Conservation (phyloP, 2,113 vertebrate species). For the Oenanthe oenanthe region DNA sequence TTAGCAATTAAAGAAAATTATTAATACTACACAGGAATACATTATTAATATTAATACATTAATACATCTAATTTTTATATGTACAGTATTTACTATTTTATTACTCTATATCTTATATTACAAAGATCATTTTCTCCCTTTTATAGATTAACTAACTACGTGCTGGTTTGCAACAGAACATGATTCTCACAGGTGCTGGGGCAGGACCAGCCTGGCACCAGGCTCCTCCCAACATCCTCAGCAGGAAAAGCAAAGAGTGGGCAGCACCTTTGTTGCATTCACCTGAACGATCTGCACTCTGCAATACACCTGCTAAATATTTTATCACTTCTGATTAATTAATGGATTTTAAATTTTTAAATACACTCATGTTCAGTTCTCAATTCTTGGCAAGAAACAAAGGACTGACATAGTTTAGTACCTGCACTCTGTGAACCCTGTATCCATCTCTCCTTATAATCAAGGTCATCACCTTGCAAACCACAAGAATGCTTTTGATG, state of each 20-base stretch:
- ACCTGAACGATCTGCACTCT: not conserved
- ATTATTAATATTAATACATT: not conserved
- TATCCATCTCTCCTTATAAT: not conserved
- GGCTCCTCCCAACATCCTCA: rapidly evolving
- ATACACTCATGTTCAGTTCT: not conserved
- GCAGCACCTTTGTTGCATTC: not conserved
- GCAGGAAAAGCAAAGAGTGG: not conserved
- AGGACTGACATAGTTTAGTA: not conserved
- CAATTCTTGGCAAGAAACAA: not conserved
- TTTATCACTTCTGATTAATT: constrained; percentile 38
- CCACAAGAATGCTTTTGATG: not conserved
- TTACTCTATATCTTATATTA: not conserved
- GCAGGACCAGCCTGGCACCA: not conserved
- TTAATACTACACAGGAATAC: not conserved
- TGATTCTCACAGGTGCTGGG: not conserved
- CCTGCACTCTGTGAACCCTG: not conserved
- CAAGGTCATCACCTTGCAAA: not conserved
- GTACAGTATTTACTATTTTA: not conserved
- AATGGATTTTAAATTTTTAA: constrained; percentile 18
- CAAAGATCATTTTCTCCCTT: not conserved
- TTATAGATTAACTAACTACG: not conserved
- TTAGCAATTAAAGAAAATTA: not conserved
- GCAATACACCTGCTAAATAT: not conserved
- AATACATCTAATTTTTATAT: not conserved
- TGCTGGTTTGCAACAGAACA: not conserved